Base-by-base conservation (phyloP, 2,113 vertebrate species). In the Bungarus multicinctus region DNA sequence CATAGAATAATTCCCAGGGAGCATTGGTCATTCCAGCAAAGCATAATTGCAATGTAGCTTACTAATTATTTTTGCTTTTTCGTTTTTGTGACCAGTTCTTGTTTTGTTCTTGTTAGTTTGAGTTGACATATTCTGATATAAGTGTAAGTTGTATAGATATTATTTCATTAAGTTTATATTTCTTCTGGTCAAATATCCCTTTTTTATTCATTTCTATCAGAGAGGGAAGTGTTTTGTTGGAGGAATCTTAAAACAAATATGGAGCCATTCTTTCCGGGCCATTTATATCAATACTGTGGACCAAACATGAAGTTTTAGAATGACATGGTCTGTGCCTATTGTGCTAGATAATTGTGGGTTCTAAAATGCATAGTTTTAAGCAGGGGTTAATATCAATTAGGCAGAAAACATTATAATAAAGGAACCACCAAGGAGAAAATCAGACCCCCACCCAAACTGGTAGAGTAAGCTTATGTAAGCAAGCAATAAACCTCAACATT, bases 51-150 rank as follows among this genome's bases (percentile, higher is more conserved):
- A 5, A 47, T 93, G 81, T 69, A 12, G 81, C 58, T 85, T 90
- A 39, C 91, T 94, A 87, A 86, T 74, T 93, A 92, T 89, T 88
- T 4, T 16, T 14, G 92, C 45, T 89, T 4, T 89, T 95, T 90
- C 90, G 2, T 90, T 95, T 92, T 87, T 55, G 1, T 50, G 60
- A 93, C 0, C 58, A 93, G 93, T 0, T 69, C 10, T 14, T 5
- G 27, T 69, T n/a, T 0, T n/a, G n/a, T n/a, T n/a, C n/a, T n/a
- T n/a, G n/a, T n/a, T 12, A 2, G 12, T 16, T 2, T 0, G 12
- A 16, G 1, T 30, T 2, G 4, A n/a, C 12, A n/a, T n/a, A 5
- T n/a, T 69, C 2, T 1, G 39, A 34, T 74, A 2, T 47, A 3
- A 0, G 0, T 2, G 60, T 89, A 91, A 87, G 23, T 34, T 39